Percentiles rank a stretch among this genome's conserved stretches.
Conservation (phyloP, 2,113 vertebrate species). For the Oxyura jamaicensis region DNA sequence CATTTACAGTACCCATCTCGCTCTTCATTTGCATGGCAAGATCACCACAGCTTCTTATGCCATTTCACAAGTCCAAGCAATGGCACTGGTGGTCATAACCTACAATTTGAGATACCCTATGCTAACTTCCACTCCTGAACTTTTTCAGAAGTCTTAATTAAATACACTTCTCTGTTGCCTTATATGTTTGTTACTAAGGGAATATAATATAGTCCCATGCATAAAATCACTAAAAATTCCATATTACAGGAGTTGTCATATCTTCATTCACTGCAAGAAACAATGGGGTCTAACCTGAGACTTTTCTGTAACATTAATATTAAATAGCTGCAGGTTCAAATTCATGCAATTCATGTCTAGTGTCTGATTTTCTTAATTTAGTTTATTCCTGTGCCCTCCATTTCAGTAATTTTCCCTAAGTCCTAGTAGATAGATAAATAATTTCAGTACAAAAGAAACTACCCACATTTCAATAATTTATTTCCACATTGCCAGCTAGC, state of each 20-base stretch:
- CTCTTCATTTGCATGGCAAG: background rate
- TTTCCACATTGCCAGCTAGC: background rate
- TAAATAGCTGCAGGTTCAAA: background rate
- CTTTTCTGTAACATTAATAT: background rate
- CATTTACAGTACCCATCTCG: background rate
- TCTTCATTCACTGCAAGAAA: background rate
- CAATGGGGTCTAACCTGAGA: background rate
- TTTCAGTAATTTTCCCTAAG: background rate
- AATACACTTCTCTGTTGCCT: background rate
- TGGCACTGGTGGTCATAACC: background rate
- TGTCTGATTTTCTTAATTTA: background rate
- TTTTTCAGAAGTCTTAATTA: background rate
- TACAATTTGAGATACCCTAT: background rate
- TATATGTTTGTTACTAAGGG: background rate
- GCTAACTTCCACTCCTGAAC: background rate
- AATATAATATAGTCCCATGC: background rate
- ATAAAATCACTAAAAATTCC: background rate
- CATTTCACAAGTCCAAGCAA: background rate
- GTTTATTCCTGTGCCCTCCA: background rate
- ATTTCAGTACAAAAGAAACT: background rate
- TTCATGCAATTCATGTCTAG: background rate
- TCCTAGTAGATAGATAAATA: background rate
- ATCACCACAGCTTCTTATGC: background rate
- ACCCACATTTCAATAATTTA: background rate
- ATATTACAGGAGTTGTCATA: background rate